These are phyloP conservation scores for Buphagus erythrorhynchus DNA, from an alignment of 2,797 vertebrate species.

Conservation along the genomic window DNA sequence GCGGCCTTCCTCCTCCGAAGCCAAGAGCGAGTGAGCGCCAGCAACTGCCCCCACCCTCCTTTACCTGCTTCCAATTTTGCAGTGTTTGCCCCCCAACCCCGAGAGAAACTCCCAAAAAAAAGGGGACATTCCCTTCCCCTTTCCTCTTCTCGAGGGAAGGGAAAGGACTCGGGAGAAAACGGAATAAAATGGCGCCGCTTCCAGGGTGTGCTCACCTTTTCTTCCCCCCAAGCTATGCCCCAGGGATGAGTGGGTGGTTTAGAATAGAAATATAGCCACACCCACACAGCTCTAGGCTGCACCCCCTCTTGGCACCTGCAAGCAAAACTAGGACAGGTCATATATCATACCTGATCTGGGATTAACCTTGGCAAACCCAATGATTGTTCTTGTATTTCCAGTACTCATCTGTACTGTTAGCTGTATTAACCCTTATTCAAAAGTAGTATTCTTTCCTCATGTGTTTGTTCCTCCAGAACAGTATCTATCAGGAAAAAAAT, in stretches of 20 bases:
- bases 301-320: fast-evolving
- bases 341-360: neutral
- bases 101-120: too few relatives aligned
- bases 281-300: neutral
- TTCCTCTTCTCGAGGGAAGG: neutral
- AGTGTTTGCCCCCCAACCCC: too few relatives aligned
- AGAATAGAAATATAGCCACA: neutral
- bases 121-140: too few relatives aligned
- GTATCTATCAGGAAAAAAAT: neutral
- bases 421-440: neutral
- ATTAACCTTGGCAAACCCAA: neutral
- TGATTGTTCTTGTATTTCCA: neutral
- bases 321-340: neutral
- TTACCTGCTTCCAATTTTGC: too few relatives aligned
- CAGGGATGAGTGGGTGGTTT: too few relatives aligned
- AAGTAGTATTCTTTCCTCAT: neutral
- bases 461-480: neutral
- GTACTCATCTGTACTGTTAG: neutral
- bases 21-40: too few relatives aligned
- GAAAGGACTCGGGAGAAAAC: fast-evolving
- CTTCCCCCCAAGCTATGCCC: neutral
- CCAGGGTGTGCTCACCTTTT: neutral
- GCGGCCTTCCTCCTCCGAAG: too few relatives aligned
- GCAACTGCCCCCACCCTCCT: too few relatives aligned
- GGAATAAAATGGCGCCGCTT: fast-evolving